Conservation (phyloP, 1,140 invertebrate genomes). For the Geopemphigus sp. region DNA sequence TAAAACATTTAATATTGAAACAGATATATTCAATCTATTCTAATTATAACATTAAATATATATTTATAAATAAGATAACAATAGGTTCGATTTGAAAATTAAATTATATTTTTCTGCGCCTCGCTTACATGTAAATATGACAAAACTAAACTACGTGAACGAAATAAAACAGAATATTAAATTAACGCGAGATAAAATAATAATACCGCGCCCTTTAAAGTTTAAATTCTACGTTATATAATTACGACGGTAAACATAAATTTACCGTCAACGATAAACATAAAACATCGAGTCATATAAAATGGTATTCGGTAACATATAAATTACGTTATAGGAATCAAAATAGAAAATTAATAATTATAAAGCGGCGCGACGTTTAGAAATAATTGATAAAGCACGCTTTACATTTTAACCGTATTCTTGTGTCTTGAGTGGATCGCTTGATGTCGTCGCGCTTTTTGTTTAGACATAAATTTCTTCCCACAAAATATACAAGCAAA, state of each 20-base stretch:
- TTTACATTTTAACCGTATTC: not conserved
- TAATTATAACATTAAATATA: no score
- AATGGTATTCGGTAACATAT: constrained; percentile 15
- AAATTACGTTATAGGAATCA: constrained; percentile 9
- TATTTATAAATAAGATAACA: not conserved
- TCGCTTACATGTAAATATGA: no score
- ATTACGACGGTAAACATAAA: not conserved
- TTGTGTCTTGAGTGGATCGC: constrained; percentile 34
- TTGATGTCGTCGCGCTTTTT: constrained; percentile 43
- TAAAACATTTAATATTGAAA: no score
- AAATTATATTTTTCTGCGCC: not conserved
- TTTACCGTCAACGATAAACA: not conserved
- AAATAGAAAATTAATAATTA: not conserved
- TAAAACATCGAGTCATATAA: not conserved
- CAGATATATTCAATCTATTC: no score
- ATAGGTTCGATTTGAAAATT: not conserved
- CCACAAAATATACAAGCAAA: constrained; percentile 47
- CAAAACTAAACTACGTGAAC: no score
- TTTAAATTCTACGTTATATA: not conserved
- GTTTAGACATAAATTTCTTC: constrained; percentile 47
- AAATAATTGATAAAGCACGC: not conserved
- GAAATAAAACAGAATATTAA: no score
- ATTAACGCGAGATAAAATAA: no score
- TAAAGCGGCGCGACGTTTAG: no score
- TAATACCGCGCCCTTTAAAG: no score